phyloP scores from a whole-genome alignment of 64 coral and sea anemone genomes.

The Actinia equina region DNA sequence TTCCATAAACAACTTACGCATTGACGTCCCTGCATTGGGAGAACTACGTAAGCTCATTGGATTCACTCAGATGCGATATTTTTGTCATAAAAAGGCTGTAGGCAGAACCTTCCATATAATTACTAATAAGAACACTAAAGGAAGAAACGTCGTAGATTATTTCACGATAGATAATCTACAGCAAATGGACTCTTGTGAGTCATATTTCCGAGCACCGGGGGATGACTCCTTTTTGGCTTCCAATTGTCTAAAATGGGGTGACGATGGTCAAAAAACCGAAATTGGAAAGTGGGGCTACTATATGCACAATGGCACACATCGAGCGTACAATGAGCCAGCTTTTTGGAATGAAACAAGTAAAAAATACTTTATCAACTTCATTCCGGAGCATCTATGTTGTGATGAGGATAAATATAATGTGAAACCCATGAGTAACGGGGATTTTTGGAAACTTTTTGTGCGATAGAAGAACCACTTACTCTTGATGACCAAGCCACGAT shows the following conservation, averaged over 20 bases:
- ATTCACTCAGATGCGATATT: slow-evolving; percentile 50
- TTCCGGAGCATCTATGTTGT: slow-evolving; percentile 12
- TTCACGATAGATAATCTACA: background rate
- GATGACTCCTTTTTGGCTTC: slow-evolving; percentile 48
- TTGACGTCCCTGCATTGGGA: slow-evolving; percentile 20
- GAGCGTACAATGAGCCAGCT: slow-evolving; percentile 46
- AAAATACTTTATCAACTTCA: slow-evolving; percentile 45
- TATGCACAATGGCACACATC: slow-evolving; percentile 14
- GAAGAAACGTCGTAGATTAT: slow-evolving; percentile 29
- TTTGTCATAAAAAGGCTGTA: slow-evolving; percentile 48
- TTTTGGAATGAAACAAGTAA: slow-evolving; percentile 18
- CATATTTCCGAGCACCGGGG: slow-evolving; percentile 35
- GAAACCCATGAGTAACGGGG: background rate
- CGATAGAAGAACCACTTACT: background rate
- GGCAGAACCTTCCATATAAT: slow-evolving; percentile 73
- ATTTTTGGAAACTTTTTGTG: slow-evolving; percentile 43
- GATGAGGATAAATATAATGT: background rate
- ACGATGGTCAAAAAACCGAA: background rate
- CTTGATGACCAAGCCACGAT: background rate
- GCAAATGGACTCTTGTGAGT: slow-evolving; percentile 46
- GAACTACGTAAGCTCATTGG: slow-evolving; percentile 36
- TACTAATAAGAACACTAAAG: slow-evolving; percentile 35
- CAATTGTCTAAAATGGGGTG: slow-evolving; percentile 58
- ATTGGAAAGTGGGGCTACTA: slow-evolving; percentile 41
- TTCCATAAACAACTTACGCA: slow-evolving; percentile 29